phyloP scores from a whole-genome alignment of 2,113 vertebrate genomes.

The Albula glossodonta region DNA sequence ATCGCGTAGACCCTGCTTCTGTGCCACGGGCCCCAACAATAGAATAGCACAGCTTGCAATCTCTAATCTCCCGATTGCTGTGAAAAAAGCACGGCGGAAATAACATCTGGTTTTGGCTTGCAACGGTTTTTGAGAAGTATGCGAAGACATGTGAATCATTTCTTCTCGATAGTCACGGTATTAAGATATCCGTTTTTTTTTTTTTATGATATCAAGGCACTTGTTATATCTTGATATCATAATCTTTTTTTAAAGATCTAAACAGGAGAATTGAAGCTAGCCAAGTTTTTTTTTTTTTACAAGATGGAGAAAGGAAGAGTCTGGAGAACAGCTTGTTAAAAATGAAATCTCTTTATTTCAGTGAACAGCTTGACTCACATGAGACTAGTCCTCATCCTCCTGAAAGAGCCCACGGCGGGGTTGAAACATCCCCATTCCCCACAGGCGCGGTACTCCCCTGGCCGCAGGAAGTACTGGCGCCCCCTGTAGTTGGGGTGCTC shows the following conservation, averaged over 20 bases:
- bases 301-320: background rate
- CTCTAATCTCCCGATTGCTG: background rate
- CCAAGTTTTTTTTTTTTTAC: background rate
- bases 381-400: constrained; percentile 62
- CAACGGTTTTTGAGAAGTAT: background rate
- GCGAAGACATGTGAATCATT: background rate
- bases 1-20: background rate
- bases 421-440: constrained; percentile 68
- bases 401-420: constrained; percentile 71
- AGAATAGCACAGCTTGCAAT: background rate
- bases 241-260: too few species aligned
- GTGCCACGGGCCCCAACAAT: background rate
- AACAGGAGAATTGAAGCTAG: background rate
- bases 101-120: background rate
- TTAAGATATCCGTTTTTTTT: background rate
- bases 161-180: background rate
- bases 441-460: constrained; percentile 68
- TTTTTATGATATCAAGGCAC: background rate
- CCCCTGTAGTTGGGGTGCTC: constrained; percentile 73
- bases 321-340: background rate
- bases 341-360: constrained; percentile 18
- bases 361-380: constrained; percentile 44
- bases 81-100: background rate
- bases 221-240: background rate
- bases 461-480: constrained; percentile 70